Conservation (phyloP, 2,113 vertebrate genomes). For the Oxyura jamaicensis region DNA sequence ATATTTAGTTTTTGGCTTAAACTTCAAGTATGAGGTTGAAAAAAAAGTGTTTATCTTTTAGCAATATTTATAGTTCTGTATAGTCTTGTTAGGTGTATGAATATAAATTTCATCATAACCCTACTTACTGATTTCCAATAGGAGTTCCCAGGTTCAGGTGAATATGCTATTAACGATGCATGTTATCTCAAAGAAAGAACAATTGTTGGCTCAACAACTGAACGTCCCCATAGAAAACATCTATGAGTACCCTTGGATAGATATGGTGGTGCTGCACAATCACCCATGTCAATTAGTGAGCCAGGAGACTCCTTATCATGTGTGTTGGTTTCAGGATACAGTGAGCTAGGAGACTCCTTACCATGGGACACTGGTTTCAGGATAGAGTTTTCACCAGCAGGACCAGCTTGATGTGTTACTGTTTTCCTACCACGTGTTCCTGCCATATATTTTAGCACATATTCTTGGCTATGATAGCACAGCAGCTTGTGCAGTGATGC, state of each 20-base stretch:
- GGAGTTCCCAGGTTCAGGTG: background rate
- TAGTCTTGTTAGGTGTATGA: background rate
- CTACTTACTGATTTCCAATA: background rate
- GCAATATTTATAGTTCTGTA: background rate
- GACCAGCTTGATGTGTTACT: background rate
- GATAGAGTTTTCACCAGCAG: background rate
- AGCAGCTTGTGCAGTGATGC: background rate
- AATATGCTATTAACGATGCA: background rate
- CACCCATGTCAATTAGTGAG: background rate
- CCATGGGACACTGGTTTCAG: background rate
- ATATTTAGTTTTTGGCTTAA: background rate
- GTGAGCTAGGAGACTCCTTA: background rate
- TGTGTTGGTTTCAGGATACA: background rate
- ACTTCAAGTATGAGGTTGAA: background rate
- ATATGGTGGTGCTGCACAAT: background rate
- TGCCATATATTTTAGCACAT: background rate
- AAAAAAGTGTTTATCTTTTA: background rate
- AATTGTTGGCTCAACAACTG: background rate
- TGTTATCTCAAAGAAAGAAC: background rate
- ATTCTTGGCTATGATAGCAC: background rate
- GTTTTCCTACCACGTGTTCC: background rate
- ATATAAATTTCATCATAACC: conserved; percentile 5
- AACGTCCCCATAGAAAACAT: background rate
- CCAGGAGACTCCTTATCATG: background rate
- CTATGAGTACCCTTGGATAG: background rate